These are phyloP conservation scores for Mormoops blainvillei DNA, from an alignment of 2,113 vertebrate species.

Conservation along the genomic window DNA sequence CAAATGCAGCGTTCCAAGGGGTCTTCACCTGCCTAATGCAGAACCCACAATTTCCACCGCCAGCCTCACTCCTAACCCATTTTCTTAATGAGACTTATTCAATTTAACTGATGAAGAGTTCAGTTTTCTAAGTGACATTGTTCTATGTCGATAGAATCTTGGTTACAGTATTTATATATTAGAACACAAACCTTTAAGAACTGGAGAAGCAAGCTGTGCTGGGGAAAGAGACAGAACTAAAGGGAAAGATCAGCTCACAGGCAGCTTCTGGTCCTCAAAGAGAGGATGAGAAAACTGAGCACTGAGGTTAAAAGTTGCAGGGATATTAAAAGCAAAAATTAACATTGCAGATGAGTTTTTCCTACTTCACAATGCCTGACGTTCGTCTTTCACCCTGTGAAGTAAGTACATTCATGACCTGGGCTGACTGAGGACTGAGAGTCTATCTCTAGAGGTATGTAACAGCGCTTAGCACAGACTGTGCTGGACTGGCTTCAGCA, in stretches of 20 bases:
- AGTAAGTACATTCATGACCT: neutral
- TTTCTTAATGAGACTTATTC: neutral
- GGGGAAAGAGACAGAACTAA: neutral
- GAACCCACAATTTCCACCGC: neutral
- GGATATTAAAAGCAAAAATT: neutral
- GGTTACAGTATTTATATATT: neutral
- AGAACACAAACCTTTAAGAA: neutral
- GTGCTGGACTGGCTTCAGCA: neutral
- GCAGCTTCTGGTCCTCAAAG: neutral
- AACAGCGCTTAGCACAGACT: neutral
- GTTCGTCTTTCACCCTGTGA: neutral
- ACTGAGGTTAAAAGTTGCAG: neutral
- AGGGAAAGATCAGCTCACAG: neutral
- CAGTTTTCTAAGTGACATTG: neutral
- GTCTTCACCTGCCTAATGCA: neutral
- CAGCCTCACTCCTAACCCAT: neutral
- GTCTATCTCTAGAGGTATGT: neutral
- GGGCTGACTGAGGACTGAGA: neutral
- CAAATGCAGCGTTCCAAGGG: neutral
- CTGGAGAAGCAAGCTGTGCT: neutral
- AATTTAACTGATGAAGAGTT: neutral
- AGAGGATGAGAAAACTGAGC: neutral
- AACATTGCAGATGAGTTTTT: neutral
- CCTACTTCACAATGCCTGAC: neutral
- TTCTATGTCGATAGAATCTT: neutral